A percentile compares a stretch with the other conserved stretches of the same genome.
Evolutionary conservation across 2,797 vertebrate genomes (phyloP).

Genomic region (Gadopsis bispinosus): DNA sequence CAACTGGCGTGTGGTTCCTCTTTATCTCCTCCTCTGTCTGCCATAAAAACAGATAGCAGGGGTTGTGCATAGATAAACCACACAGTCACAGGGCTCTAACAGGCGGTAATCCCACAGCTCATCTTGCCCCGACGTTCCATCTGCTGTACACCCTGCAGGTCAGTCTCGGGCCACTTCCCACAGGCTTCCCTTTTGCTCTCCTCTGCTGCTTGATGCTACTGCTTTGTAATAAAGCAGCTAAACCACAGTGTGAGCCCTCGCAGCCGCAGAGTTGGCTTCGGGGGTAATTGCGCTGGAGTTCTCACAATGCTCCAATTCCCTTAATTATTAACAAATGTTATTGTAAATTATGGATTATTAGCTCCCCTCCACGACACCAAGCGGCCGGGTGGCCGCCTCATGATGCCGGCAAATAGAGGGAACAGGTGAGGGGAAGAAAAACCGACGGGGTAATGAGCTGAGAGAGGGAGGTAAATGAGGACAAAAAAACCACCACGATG

Average conservation of each 20-base stretch:
- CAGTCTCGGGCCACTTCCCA: slow-evolving; percentile 46
- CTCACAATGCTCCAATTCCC: slow-evolving; percentile 76
- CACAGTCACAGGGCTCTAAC: slow-evolving; percentile 9
- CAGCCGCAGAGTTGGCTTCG: slow-evolving; percentile 51
- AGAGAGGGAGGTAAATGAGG: slow-evolving; percentile 37
- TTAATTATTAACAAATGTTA: slow-evolving; percentile 82
- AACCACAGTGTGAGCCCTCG: slow-evolving; percentile 54
- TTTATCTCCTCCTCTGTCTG: slow-evolving; percentile 41
- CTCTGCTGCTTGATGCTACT: slow-evolving; percentile 17
- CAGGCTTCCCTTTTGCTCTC: slow-evolving; percentile 10
- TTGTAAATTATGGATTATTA: slow-evolving; percentile 84
- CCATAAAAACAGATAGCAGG: slow-evolving; percentile 34
- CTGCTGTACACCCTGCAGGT: slow-evolving; percentile 42
- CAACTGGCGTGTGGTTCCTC: slow-evolving; percentile 11
- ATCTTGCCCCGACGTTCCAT: slow-evolving; percentile 1
- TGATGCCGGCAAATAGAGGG: slow-evolving; percentile 32
- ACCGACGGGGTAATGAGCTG: slow-evolving; percentile 14
- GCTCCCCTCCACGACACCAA: slow-evolving; percentile 45
- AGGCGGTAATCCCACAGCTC: slow-evolving; percentile 43
- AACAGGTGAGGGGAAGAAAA: slow-evolving; percentile 46
- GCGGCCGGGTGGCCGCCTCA: slow-evolving; percentile 9
- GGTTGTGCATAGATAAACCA: slow-evolving; percentile 29
- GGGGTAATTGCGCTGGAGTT: slow-evolving; percentile 79
- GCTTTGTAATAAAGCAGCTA: slow-evolving; percentile 66
- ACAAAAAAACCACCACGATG: slow-evolving; percentile 8